Evolutionary conservation across 2,113 vertebrate genomes (phyloP).

Genomic region (Brachyhypopomus gauderio): DNA sequence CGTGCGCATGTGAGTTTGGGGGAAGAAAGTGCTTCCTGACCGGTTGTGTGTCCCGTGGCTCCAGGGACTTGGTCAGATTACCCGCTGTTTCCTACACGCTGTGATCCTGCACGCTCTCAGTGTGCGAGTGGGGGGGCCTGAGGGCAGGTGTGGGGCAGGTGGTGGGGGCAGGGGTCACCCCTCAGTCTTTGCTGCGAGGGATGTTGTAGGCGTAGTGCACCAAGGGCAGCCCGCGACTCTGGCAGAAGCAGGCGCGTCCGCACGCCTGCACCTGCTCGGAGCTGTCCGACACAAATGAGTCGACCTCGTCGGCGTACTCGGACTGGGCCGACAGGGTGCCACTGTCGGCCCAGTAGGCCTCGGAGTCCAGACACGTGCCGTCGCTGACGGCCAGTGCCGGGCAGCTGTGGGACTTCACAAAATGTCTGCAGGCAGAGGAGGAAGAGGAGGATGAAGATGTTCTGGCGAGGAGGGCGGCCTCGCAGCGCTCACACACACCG

Average conservation of each 20-base stretch:
- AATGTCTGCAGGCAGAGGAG: conserved; percentile 86
- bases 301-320: conserved; percentile 91
- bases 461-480: conserved; percentile 83
- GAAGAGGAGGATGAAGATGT: conserved; percentile 73
- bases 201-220: conserved; percentile 71
- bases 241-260: conserved; percentile 93
- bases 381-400: conserved; percentile 80
- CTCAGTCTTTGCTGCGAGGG: conserved; percentile 65
- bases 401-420: conserved; percentile 94
- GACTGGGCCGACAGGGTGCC: conserved; percentile 89
- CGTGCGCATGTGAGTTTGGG: conserved; percentile 40
- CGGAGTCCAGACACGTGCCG: conserved; percentile 78
- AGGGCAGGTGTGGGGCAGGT: conserved; percentile 26
- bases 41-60: conserved; percentile 52
- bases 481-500: conserved; percentile 81
- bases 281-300: conserved; percentile 96
- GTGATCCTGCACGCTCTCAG: conserved; percentile 46
- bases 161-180: neutral
- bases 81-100: conserved; percentile 58
- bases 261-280: conserved; percentile 97
- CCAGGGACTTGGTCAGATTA: conserved; percentile 15
- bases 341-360: conserved; percentile 88
- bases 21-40: conserved; percentile 82
- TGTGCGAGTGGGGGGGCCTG: neutral
- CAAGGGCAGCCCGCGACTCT: conserved; percentile 89